Conservation (phyloP, 2,113 vertebrate species). For the Platysteira castanea region DNA sequence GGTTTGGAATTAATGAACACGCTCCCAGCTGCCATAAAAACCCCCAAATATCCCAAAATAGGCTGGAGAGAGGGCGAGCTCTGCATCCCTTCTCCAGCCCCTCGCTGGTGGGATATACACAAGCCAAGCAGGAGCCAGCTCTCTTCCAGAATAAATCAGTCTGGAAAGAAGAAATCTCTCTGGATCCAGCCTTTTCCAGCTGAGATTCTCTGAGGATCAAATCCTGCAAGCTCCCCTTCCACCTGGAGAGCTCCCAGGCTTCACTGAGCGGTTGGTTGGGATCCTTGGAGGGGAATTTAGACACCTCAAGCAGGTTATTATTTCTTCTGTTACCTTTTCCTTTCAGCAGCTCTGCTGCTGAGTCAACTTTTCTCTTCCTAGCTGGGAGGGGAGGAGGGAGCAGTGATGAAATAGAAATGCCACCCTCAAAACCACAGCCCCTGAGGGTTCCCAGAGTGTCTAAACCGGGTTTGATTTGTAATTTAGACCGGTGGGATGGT, state of each 20-base stretch:
- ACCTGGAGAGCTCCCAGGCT: background rate
- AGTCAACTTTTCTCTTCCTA: fast-evolving
- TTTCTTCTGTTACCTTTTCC: background rate
- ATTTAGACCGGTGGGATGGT: background rate
- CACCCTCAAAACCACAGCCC: background rate
- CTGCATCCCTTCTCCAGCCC: background rate
- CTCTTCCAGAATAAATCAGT: background rate
- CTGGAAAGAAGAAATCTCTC: background rate
- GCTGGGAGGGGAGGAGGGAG: background rate
- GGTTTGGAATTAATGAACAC: background rate
- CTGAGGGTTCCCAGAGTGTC: background rate
- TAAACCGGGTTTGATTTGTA: background rate
- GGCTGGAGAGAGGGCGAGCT: background rate
- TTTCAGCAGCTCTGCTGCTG: background rate
- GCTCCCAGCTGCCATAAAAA: background rate
- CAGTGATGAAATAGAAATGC: background rate
- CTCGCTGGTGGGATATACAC: fast-evolving
- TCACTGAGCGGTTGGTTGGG: background rate
- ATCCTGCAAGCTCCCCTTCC: background rate
- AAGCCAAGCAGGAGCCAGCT: background rate
- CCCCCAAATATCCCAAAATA: background rate
- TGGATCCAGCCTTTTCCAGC: background rate
- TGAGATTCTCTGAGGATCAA: background rate
- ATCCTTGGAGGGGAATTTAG: background rate
- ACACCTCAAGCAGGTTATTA: background rate